Percentiles rank a stretch among this genome's conserved stretches.
Evolutionary conservation across 2,797 vertebrate genomes (phyloP).

Genomic region (Trematomus bernacchii): DNA sequence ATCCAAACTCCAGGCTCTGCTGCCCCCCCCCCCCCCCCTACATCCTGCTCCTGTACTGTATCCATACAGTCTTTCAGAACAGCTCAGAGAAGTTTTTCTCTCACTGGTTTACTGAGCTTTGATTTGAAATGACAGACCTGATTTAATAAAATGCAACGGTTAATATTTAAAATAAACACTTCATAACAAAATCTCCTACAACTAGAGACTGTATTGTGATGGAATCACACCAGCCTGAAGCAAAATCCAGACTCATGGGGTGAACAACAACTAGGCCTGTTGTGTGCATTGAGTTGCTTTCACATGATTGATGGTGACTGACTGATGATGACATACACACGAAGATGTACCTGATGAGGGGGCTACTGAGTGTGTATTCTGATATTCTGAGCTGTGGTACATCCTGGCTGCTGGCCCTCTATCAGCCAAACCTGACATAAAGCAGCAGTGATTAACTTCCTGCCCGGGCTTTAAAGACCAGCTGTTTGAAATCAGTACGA

Average conservation of each 20-base stretch:
- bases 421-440: not conserved
- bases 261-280: not conserved
- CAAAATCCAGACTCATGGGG: no score
- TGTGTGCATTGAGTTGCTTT: not conserved
- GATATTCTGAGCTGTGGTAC: not conserved
- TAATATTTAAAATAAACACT: conserved; percentile 37
- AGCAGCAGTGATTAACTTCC: not conserved
- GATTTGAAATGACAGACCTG: conserved; percentile 14
- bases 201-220: not conserved
- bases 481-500: no score
- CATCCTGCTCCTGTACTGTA: conserved; percentile 18
- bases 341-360: not conserved
- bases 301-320: not conserved
- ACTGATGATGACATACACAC: no score
- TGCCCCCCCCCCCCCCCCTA: conserved; percentile 18
- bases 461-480: no score
- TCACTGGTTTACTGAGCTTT: not conserved
- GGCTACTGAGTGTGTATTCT: not conserved
- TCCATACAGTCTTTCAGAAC: conserved; percentile 29
- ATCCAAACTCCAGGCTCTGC: conserved; percentile 73
- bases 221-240: no score
- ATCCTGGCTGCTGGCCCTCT: not conserved
- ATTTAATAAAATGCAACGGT: conserved; percentile 12
- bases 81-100: not conserved
- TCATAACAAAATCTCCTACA: not conserved